phyloP scores from a whole-genome alignment of 2,888 invertebrate genomes.

The Hymenopus coronatus region DNA sequence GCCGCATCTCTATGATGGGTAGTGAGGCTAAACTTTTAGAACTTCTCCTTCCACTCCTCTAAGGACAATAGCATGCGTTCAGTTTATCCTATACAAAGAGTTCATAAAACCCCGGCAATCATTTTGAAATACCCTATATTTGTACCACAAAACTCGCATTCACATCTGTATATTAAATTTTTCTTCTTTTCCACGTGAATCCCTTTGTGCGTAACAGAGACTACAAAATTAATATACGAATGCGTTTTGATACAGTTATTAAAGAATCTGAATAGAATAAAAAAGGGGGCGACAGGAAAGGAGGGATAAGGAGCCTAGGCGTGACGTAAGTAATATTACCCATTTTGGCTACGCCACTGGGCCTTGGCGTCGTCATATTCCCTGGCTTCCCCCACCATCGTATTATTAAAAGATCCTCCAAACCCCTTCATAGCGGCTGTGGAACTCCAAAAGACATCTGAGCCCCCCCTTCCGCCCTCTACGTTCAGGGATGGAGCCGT shows the following conservation, averaged over 20 bases:
- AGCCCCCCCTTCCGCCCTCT: not conserved
- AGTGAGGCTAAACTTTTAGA: no score
- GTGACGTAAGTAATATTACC: not conserved
- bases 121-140: not conserved
- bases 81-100: no score
- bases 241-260: not conserved
- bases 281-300: not conserved
- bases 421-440: not conserved
- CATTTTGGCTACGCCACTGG: not conserved
- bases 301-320: not conserved
- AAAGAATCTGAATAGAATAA: not conserved
- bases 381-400: not conserved
- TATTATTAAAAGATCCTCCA: conserved; percentile 7
- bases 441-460: conserved; percentile 6
- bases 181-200: not conserved
- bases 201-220: not conserved
- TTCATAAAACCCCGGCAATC: no score
- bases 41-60: no score
- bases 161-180: not conserved
- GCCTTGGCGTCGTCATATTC: not conserved
- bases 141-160: not conserved
- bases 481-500: not conserved
- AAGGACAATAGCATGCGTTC: no score
- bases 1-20: no score
- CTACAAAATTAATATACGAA: not conserved